Evolutionary conservation across 2,888 invertebrate species (phyloP), one percentile per base, ranked within the genome.

Genomic region (Plagodis pulveraria): DNA sequence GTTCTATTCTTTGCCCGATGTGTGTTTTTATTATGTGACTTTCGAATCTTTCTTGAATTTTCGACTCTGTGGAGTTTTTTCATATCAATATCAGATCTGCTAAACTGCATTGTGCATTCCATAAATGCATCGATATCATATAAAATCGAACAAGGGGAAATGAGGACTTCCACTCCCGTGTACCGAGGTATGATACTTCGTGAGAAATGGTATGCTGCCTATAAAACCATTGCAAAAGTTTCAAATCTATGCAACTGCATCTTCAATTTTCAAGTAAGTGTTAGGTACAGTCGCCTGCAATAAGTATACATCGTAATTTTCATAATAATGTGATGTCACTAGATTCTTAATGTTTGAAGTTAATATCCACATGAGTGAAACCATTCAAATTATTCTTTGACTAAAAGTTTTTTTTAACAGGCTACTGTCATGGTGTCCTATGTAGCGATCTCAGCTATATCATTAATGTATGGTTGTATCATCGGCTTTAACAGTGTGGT

Each of bases 131-230:
- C 8, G 10, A 10, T 40, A 5, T 10, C 40, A 40, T 2, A 40
- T 0, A 40, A 40, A 2, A 40, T 2, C 8, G 5, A 40, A 40
- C 40, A 40, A 40, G 5, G 10, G 2, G 10, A 40, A 8, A 5
- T 10, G 10, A 40, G 40, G 9, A 40, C 1, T 5, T 9, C 5
- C 10, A 40, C 5, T 6, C 5, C 8, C 10, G 8, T 40, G 40
- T 10, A 40, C 40, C 8, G 40, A 10, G 10, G 0, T 47, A 6
- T 36, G 5, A 47, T 43, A 38, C 2, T 6, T 2, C 43, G 76
- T 35, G 65, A 78, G 33, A 68, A 70, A 58, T 80, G 77, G 78
- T 67, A 67, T n/a, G 54, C 52, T 11, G 71, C 76, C 0, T 82
- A 78, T 40, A 65, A 65, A 9, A 74, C 66, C 53, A 57, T 77